Conservation (phyloP, 2,113 vertebrate species). For the Dendrocopos noguchii region DNA sequence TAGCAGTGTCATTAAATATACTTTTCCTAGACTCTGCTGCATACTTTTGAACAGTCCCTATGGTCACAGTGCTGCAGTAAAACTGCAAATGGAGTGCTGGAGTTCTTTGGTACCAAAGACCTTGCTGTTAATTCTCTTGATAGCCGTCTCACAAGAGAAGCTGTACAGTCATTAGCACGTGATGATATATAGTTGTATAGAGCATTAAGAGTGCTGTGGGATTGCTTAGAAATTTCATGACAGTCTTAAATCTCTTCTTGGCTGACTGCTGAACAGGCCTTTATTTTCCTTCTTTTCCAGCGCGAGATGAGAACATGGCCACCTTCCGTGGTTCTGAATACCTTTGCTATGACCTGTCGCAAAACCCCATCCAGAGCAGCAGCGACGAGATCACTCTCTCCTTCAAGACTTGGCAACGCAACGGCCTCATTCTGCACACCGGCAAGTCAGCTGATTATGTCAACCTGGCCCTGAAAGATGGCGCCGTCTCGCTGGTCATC, state of each 20-base stretch:
- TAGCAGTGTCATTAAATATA: not conserved
- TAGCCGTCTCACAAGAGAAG: not conserved
- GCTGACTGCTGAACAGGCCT: not conserved
- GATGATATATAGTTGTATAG: not conserved
- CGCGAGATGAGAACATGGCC: conserved; percentile 94
- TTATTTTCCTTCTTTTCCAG: conserved; percentile 71
- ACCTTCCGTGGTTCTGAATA: conserved; percentile 98
- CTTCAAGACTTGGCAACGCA: conserved; percentile 98
- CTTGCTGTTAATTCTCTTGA: not conserved
- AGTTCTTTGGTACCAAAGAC: not conserved
- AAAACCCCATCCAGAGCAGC: conserved; percentile 99
- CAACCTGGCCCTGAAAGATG: conserved; percentile 97
- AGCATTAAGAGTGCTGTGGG: not conserved
- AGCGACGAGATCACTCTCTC: conserved; percentile 97
- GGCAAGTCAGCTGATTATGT: conserved; percentile 98
- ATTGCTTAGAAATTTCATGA: not conserved
- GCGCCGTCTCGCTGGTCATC: conserved; percentile 95
- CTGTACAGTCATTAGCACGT: not conserved
- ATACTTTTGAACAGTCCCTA: not conserved
- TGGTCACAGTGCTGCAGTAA: conserved; percentile 32
- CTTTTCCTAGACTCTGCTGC: not conserved
- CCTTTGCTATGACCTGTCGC: conserved; percentile 97
- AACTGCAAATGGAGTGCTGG: not conserved
- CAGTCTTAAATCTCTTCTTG: not conserved
- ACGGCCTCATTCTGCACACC: conserved; percentile 97